These are phyloP conservation scores for Pangasius larnaudii DNA, from an alignment of 2,797 vertebrate genomes.

Conservation along the genomic window DNA sequence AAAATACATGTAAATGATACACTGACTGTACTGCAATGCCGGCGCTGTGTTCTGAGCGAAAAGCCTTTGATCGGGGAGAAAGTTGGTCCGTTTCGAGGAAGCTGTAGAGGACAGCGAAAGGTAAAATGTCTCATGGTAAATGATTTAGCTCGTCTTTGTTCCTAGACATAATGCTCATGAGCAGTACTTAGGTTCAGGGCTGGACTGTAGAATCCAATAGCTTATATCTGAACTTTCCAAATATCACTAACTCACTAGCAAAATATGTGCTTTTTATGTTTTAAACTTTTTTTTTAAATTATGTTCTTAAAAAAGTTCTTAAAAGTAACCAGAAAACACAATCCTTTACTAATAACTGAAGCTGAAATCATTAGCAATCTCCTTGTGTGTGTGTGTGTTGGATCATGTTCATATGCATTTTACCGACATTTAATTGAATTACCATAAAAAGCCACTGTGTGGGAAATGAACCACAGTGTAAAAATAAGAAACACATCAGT, in stretches of 20 bases:
- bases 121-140: neutral
- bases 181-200: neutral
- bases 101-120: neutral
- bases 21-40: neutral
- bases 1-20: conserved; percentile 40
- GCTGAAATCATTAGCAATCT: neutral
- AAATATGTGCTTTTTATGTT: neutral
- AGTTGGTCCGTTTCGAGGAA: neutral
- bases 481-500: neutral
- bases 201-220: neutral
- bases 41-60: neutral
- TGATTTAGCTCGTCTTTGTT: neutral
- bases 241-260: neutral
- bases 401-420: neutral
- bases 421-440: neutral
- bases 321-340: too few species aligned
- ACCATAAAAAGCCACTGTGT: neutral
- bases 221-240: neutral
- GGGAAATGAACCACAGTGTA: neutral
- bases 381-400: neutral
- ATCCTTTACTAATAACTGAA: neutral
- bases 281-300: too few species aligned
- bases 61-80: neutral
- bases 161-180: neutral
- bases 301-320: neutral